Evolutionary conservation across 2,888 invertebrate genomes (phyloP), one percentile per base, ranked within the genome.

Genomic region (Peribatodes rhomboidaria): DNA sequence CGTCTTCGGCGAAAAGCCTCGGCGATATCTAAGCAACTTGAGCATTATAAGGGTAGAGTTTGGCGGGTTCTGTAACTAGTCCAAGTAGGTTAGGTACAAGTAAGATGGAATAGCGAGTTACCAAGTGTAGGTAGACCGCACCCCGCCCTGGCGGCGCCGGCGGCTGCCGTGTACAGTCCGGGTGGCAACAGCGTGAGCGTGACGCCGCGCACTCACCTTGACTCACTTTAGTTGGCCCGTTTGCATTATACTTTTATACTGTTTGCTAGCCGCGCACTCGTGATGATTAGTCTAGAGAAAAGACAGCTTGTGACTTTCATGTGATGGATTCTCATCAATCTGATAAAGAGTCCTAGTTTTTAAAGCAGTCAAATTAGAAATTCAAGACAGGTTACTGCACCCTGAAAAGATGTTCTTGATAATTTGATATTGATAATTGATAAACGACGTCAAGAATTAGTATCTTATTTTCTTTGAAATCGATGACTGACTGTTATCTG

Each of bases 141-240:
- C 79, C 84, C 76, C 86, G 85, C 77, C 84, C 71, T 73, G 77
- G 54, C 78, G 86, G 84, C 85, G 84, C 83, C 85, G 68, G 73
- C 72, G 71, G 64, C 76, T 68, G 66, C 75, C 80, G 74, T 75
- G 78, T 79, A 84, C 79, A 74, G 85, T 88, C 91, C 92, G 91
- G 90, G 87, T 92, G 79, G 92, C 86, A 93, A 92, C 92, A 84
- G 81, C 71, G 72, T 67, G 71, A 71, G 78, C 76, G 74, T 86
- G 86, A 89, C 88, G 89, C 83, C 79, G 82, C 73, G 74, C 72
- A 81, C 81, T 90, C 88, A 90, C 92, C 92, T 92, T 92, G 92
- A 91, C 92, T 92, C 88, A 91, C 86, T 89, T 92, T 82, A 81
- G 85, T 79, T 83, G 84, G 85, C 84, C 85, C 84, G 89, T 86